A percentile compares a stretch with the other conserved stretches of the same genome.
phyloP scores from a whole-genome alignment of 23 tunicate species.

The Diplosoma virens region DNA sequence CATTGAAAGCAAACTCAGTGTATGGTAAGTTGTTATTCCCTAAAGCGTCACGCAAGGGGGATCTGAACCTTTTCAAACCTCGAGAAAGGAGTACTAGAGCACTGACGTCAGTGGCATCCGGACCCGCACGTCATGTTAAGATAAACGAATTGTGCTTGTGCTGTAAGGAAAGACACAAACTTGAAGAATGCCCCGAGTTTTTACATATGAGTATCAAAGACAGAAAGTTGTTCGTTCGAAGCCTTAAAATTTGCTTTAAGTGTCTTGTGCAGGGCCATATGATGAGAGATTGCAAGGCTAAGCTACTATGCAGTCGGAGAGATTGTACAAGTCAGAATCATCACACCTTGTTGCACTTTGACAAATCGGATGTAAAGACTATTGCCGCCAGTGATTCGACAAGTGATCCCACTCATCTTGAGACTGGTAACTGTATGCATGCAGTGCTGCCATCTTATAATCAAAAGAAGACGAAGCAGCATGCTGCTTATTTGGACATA shows the following conservation, averaged over 20 bases:
- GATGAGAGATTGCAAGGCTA: background rate
- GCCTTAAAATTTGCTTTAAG: background rate
- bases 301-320: background rate
- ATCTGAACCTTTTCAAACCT: too few relatives aligned
- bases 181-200: background rate
- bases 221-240: background rate
- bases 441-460: too few relatives aligned
- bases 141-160: too few relatives aligned
- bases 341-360: conserved; percentile 16
- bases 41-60: background rate
- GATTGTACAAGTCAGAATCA: background rate
- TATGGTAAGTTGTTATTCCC: conserved; percentile 14
- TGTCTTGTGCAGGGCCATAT: background rate
- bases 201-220: background rate
- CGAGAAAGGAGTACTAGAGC: too few relatives aligned
- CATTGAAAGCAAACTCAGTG: conserved; percentile 14
- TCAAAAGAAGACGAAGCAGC: too few relatives aligned
- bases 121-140: too few relatives aligned
- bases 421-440: too few relatives aligned
- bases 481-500: background rate
- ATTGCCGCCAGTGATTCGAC: background rate
- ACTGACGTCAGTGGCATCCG: too few relatives aligned
- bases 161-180: background rate
- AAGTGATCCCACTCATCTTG: too few relatives aligned
- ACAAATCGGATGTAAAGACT: background rate